Evolutionary conservation across 2,888 invertebrate species (phyloP).

Genomic region (Geotrupes spiniger): DNA sequence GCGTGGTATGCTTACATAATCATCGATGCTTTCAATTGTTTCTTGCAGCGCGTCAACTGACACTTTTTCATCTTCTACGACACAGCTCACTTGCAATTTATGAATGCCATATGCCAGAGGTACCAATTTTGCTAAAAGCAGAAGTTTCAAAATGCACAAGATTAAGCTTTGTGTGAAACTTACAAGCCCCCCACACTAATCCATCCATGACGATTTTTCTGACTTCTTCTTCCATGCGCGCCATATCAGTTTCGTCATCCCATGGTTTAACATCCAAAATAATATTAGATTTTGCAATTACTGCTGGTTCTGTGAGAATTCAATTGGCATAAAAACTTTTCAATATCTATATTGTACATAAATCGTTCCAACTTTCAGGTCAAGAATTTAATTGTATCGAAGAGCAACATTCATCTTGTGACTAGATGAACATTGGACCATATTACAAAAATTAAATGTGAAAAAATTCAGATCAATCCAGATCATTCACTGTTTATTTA

Average conservation of each 20-base stretch:
- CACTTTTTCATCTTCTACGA: slow-evolving; percentile 95
- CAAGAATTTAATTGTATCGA: too few species aligned
- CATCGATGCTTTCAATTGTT: slow-evolving; percentile 78
- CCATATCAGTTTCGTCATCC: slow-evolving; percentile 94
- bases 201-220: slow-evolving; percentile 79
- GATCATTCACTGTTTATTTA: too few species aligned
- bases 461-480: too few species aligned
- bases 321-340: background rate
- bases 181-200: slow-evolving; percentile 86
- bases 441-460: too few species aligned
- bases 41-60: slow-evolving; percentile 86
- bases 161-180: background rate
- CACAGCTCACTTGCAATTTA: slow-evolving; percentile 88
- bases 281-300: slow-evolving; percentile 93
- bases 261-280: slow-evolving; percentile 92
- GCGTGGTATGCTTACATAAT: slow-evolving; percentile 60
- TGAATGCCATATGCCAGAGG: slow-evolving; percentile 90
- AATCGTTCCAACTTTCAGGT: too few species aligned
- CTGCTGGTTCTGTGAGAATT: slow-evolving; percentile 62
- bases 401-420: too few species aligned
- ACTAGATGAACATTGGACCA: too few species aligned
- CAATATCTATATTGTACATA: too few species aligned
- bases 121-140: slow-evolving; percentile 71
- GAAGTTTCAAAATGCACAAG: slow-evolving; percentile 32
- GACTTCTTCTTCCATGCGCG: slow-evolving; percentile 75